Conservation (phyloP, 2,888 invertebrate genomes). For the Drosophila flavopinicola region DNA sequence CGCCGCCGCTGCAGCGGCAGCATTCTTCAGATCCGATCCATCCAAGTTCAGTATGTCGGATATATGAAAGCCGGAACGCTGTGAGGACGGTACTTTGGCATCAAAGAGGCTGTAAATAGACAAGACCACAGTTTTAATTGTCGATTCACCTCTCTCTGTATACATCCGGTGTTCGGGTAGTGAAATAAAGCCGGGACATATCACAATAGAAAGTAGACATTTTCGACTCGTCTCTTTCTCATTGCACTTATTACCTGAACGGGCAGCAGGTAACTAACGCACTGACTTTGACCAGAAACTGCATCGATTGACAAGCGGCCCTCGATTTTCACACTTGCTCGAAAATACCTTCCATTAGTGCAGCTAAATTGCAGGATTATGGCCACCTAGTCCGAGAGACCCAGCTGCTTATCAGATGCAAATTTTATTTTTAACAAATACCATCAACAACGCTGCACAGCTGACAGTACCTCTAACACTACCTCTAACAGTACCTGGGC, state of each 20-base stretch:
- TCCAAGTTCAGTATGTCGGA: constrained; percentile 96
- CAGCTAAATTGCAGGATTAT: constrained; percentile 74
- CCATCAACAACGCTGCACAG: constrained; percentile 72
- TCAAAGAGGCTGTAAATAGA: constrained; percentile 89
- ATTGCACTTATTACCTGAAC: constrained; percentile 13
- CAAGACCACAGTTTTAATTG: constrained; percentile 26
- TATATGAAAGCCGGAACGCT: constrained; percentile 94
- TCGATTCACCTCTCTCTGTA: constrained; percentile 7
- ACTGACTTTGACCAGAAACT: constrained; percentile 58
- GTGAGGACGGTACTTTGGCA: constrained; percentile 86
- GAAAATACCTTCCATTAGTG: constrained; percentile 79
- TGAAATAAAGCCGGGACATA: constrained; percentile 71
- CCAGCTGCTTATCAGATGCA: constrained; percentile 35
- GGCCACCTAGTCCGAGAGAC: constrained; percentile 67
- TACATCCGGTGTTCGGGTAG: constrained; percentile 66
- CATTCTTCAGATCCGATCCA: constrained; percentile 85
- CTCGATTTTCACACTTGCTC: constrained; percentile 41
- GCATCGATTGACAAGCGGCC: constrained; percentile 5
- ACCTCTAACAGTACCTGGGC: constrained; percentile 54
- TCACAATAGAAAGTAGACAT: constrained; percentile 56
- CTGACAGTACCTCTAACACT: neutral
- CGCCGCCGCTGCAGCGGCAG: constrained; percentile 71
- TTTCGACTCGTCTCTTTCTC: no score
- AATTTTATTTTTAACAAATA: constrained; percentile 78
- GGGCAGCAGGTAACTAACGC: constrained; percentile 32